phyloP scores from a whole-genome alignment of 2,888 invertebrate species.

The Coronaproctus castanopsis region DNA sequence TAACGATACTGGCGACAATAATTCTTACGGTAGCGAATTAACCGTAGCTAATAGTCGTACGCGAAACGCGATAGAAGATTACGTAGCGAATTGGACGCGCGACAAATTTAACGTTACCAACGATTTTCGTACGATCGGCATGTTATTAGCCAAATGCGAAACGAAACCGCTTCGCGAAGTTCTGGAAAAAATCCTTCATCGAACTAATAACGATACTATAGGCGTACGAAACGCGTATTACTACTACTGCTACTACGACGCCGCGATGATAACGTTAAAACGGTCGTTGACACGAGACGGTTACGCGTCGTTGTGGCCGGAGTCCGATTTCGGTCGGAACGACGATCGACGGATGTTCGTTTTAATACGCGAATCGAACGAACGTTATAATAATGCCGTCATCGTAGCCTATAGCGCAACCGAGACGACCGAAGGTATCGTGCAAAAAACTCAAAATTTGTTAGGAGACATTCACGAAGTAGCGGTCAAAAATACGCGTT shows the following conservation, averaged over 20 bases:
- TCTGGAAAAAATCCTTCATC: too few relatives aligned
- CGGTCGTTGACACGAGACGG: too few relatives aligned
- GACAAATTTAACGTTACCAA: not conserved
- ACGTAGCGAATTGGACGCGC: not conserved
- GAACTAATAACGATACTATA: too few relatives aligned
- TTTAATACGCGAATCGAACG: too few relatives aligned
- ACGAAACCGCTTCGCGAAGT: too few relatives aligned
- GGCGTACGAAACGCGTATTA: too few relatives aligned
- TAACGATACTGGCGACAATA: too few relatives aligned
- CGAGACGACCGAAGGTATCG: not conserved
- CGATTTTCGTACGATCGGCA: not conserved
- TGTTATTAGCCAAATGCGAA: not conserved
- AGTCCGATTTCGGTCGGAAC: not conserved
- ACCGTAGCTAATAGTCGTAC: not conserved
- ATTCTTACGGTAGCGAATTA: too few relatives aligned
- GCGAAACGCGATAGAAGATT: not conserved
- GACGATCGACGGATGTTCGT: not conserved
- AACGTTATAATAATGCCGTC: too few relatives aligned
- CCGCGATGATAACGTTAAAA: too few relatives aligned
- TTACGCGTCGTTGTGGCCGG: too few relatives aligned
- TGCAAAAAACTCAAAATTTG: not conserved
- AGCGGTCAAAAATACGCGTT: not conserved
- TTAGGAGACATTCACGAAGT: not conserved
- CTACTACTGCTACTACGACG: not conserved
- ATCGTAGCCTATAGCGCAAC: too few relatives aligned